Base-by-base conservation (phyloP, 2,888 invertebrate species). In the Rhagophthalmus giganteus region DNA sequence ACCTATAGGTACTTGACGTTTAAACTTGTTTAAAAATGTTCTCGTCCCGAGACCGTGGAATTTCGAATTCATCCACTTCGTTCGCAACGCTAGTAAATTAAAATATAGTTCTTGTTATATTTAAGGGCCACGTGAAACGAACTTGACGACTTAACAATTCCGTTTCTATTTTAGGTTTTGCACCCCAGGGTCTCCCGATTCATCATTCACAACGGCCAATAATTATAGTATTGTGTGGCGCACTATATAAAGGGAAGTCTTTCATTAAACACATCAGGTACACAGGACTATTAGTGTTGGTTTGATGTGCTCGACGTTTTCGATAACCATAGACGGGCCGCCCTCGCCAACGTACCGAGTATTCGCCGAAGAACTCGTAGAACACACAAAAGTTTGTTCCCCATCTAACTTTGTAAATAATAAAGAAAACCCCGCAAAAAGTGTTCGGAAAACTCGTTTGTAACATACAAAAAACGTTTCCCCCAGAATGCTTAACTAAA, bases 401-500 rank as follows among this genome's bases (percentile, higher is more conserved):
- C 11, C 12, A 6, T 6, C 31, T 9, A 26, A 28, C 33, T 33
- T 26, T 24, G 26, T 42, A 42, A 42, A 42, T 42, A 44, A 44
- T 44, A 44, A 7, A 35, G 16, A 39, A 39, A 39, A 39, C 12
- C 26, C 14, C 14, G 2, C 10, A 30, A 44, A 13, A 35, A 44
- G 28, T 24, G 26, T 31, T 31, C 33, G 14, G 41, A 13, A 12
- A 16, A 35, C 35, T 44, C 44, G 44, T 35, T 44, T 35, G 35
- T 30, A 35, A 30, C 44, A 28, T 35, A 10, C 20, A 20, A 44
- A 25, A 42, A 33, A 32, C 25, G 35, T 12, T 34, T 9, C 11
- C 28, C 14, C 13, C 15, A 35, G 35, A 25, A 42, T 42, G 12
- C 37, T 25, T 46, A 47, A 49, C 48, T 27, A 44, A 44, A 50